Evolutionary conservation across 2,888 invertebrate genomes (phyloP), one percentile per base, ranked within the genome.

Genomic region (Scaptomyza flava): DNA sequence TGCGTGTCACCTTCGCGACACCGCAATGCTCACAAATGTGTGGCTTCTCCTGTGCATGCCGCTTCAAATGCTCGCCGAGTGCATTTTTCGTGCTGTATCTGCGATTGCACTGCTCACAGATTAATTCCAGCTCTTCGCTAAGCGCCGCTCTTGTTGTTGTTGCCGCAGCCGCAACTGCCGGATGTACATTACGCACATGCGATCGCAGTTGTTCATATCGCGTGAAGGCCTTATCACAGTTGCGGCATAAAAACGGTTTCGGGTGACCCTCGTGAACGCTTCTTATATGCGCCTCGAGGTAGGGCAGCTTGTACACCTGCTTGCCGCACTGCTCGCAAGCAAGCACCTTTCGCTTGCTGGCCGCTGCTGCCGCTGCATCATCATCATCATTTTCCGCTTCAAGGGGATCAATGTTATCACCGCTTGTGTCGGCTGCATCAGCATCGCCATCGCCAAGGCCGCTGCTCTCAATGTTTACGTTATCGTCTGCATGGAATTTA

Each of bases 11-110:
- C 62, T 91, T 91, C 0, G 83, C 89, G 6, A 86, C 86, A 3
- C 91, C 91, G 27, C 91, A 91, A 14, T 87, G 87, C 41, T 85
- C 77, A 58, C 91, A 91, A 1, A 89, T 72, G 34, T 91, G 89
- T 52, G 90, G 87, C 58, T 87, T 90, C 9, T 89, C 81, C 50
- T 91, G 80, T 0, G 87, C 82, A 45, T 91, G 91, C 0, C 91
- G 83, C 41, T 90, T 90, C 27, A 90, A 51, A 31, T 91, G 91
- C 36, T 90, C 91, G 1, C 77, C 84, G 2, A 91, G 69, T 0
- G 91, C 90, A 43, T 90, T 88, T 17, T 86, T 89, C 1, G 91
- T 91, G 60, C 91, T 90, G 23, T 89, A 91, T 43, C 80, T 68
- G 3, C 89, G 88, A n/a, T 71, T 76, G 46, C 91, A 91, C 5